Evolutionary conservation across 2,888 invertebrate genomes (phyloP), one percentile per base, ranked within the genome.

Genomic region (Drosophila acutilabella): DNA sequence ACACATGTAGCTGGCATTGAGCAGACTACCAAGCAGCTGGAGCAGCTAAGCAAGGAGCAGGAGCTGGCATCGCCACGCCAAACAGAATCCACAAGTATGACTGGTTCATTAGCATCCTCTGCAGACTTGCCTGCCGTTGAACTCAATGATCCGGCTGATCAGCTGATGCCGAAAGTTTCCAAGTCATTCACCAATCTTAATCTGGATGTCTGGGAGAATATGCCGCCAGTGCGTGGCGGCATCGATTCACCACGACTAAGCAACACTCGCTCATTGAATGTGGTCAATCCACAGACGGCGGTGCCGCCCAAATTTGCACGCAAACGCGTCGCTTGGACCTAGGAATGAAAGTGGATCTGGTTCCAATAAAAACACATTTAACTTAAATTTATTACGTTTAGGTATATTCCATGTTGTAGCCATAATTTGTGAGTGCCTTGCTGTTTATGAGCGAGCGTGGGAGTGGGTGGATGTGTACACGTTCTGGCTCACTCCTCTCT

Each of bases 271-370:
- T 77, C 88, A 20, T 4, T 80, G 58, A 82, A 81, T 36, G 90
- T 89, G 42, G 90, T 89, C 44, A 86, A 79, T 1, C n/a, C 86
- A 0, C 75, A 79, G 40, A 89, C 78, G 8, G 78, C 81, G 0
- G 64, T 71, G 40, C 81, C 86, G 7, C 92, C 92, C 6, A 81
- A 83, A 60, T 92, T 90, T 64, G 92, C 89, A 2, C 87, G 90
- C 10, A 92, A 92, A 64, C 90, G 88, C 30, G 83, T 91, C 11
- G 91, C 89, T 14, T 92, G 92, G 92, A 91, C 88, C 20, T 92
- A 78, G 72, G 8, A 23, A 26, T 41, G 11, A 16, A 5, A 7
- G 4, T 18, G 10, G 16, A 8, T n/a, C 26, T 1, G 36, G 36
- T 36, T 36, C 36, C 36, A 11, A 36, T 8, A 30, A 36, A 13